Conservation (phyloP, 2,888 invertebrate genomes). For the Exocentrus adspersus region DNA sequence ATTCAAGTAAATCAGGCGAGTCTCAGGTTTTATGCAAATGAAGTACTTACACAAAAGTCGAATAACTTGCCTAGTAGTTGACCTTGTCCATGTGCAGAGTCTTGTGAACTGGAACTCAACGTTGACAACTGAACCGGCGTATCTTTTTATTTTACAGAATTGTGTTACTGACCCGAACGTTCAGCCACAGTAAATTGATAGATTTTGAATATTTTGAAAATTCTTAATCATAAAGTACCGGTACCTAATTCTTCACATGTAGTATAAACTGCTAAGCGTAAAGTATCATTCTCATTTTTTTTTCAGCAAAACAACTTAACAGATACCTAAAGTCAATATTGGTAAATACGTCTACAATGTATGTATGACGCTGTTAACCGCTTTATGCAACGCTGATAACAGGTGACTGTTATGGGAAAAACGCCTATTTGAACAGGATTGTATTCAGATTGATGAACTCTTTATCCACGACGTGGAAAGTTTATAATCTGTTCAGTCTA, state of each 20-base stretch:
- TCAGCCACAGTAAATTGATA: too few relatives aligned
- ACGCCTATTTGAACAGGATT: not conserved
- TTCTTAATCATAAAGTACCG: too few relatives aligned
- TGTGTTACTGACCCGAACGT: too few relatives aligned
- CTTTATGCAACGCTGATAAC: not conserved
- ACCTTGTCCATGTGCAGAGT: constrained; percentile 54
- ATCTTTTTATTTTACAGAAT: constrained; percentile 11
- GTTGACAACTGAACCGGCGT: constrained; percentile 46
- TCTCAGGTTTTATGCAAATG: constrained; percentile 52
- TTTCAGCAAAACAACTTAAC: not conserved
- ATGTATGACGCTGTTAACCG: not conserved
- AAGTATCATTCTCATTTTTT: not conserved
- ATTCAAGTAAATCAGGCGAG: constrained; percentile 18
- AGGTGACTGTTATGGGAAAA: not conserved
- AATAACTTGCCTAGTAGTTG: constrained; percentile 54
- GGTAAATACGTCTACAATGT: not conserved
- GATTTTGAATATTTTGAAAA: too few relatives aligned
- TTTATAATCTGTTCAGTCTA: too few relatives aligned
- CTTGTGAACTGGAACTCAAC: constrained; percentile 46
- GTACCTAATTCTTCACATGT: too few relatives aligned
- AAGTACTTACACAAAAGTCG: constrained; percentile 47
- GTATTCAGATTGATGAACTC: not conserved
- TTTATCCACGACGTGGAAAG: not conserved
- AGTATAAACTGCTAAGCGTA: not conserved
- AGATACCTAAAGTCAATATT: not conserved